Percentiles rank a stretch among this genome's conserved stretches.
These are phyloP conservation scores for Cryptoprocta ferox DNA, from an alignment of 2,797 vertebrate species.

Conservation along the genomic window DNA sequence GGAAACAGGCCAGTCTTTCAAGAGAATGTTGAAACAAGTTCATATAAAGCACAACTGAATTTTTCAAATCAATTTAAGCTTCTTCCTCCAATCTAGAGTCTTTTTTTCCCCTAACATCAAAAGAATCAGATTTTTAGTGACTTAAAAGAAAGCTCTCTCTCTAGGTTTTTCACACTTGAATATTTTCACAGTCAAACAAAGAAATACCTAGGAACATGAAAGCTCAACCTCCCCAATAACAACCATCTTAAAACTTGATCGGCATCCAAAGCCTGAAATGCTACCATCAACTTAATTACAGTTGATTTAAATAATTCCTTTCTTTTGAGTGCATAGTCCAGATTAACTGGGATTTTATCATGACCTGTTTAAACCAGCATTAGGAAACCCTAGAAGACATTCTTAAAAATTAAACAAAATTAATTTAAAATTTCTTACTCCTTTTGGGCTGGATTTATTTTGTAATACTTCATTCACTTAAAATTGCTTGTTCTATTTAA, in stretches of 20 bases:
- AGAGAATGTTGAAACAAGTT: slow-evolving; percentile 81
- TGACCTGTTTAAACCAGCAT: slow-evolving; percentile 70
- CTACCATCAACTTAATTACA: slow-evolving; percentile 69
- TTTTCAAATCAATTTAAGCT: slow-evolving; percentile 78
- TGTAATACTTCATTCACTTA: slow-evolving; percentile 10
- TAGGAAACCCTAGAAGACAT: neutral
- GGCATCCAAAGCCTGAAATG: slow-evolving; percentile 70
- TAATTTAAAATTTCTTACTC: slow-evolving; percentile 26
- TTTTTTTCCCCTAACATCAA: slow-evolving; percentile 82
- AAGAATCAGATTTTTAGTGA: slow-evolving; percentile 78
- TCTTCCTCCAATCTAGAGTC: slow-evolving; percentile 63
- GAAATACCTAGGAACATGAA: slow-evolving; percentile 82
- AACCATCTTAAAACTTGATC: slow-evolving; percentile 82
- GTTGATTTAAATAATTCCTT: slow-evolving; percentile 75
- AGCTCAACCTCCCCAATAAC: slow-evolving; percentile 67
- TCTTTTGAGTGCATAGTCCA: slow-evolving; percentile 78
- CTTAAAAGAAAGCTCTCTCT: slow-evolving; percentile 79
- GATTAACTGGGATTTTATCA: slow-evolving; percentile 78
- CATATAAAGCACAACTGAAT: slow-evolving; percentile 79
- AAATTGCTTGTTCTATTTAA: neutral
- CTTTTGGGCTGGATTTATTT: slow-evolving; percentile 48
- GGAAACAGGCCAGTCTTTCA: slow-evolving; percentile 81
- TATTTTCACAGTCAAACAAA: slow-evolving; percentile 84
- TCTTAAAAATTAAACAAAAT: slow-evolving; percentile 42
- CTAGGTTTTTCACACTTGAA: slow-evolving; percentile 81